Conservation (phyloP, 2,113 vertebrate species). For the Pollachius pollachius region DNA sequence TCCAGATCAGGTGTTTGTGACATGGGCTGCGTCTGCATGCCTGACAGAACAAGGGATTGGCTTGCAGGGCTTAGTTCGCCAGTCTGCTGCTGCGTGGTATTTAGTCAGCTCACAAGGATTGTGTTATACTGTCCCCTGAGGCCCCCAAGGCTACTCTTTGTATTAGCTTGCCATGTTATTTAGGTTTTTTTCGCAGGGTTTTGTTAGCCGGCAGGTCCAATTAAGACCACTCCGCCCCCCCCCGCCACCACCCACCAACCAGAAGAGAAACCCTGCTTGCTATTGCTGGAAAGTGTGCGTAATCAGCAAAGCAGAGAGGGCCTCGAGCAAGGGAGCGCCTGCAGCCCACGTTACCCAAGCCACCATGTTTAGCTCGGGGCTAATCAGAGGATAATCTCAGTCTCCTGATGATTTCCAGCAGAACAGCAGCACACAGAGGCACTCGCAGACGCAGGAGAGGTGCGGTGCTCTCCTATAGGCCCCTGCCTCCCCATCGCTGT, state of each 20-base stretch:
- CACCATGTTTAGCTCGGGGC: constrained; percentile 55
- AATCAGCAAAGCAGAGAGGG: constrained; percentile 41
- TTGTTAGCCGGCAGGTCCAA: constrained; percentile 43
- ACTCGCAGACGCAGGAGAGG: constrained; percentile 33
- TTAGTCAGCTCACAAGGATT: constrained; percentile 37
- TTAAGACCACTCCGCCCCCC: constrained; percentile 17
- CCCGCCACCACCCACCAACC: no score
- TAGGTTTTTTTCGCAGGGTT: constrained; percentile 29
- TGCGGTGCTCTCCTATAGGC: constrained; percentile 21
- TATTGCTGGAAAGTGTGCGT: constrained; percentile 38
- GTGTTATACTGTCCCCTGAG: constrained; percentile 32
- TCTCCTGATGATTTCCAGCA: constrained; percentile 43
- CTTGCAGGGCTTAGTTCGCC: constrained; percentile 39
- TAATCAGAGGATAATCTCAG: constrained; percentile 52
- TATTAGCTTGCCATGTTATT: constrained; percentile 24
- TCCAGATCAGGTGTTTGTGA: constrained; percentile 48
- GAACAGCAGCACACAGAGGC: constrained; percentile 29
- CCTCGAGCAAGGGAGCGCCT: constrained; percentile 38
- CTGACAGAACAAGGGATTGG: constrained; percentile 26
- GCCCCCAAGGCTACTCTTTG: constrained; percentile 33
- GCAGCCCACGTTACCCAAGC: constrained; percentile 40
- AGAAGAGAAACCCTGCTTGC: constrained; percentile 10
- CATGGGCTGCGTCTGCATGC: constrained; percentile 30
- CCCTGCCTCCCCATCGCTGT: constrained; percentile 26
- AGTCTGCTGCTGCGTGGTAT: constrained; percentile 44